Conservation (phyloP, 2,113 vertebrate genomes). For the Apteryx owenii region DNA sequence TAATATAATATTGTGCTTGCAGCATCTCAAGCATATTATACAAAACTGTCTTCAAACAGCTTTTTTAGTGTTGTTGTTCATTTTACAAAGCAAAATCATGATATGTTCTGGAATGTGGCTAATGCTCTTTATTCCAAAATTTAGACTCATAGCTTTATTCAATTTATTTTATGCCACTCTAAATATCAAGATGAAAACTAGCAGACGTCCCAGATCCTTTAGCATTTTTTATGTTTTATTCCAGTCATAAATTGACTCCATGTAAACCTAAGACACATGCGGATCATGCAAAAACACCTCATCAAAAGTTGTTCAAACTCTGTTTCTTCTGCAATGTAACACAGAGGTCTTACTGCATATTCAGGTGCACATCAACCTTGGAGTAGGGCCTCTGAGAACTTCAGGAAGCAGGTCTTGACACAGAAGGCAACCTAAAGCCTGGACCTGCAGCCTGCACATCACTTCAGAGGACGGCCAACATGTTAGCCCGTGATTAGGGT, state of each 20-base stretch:
- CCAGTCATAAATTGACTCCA: background rate
- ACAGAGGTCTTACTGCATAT: rapidly evolving
- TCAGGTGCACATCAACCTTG: background rate
- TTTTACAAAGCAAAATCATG: background rate
- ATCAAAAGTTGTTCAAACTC: background rate
- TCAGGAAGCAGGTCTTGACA: background rate
- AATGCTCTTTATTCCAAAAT: background rate
- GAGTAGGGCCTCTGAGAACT: background rate
- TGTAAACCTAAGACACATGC: background rate
- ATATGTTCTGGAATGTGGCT: background rate
- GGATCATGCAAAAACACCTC: background rate
- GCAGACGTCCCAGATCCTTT: background rate
- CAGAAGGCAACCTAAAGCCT: background rate
- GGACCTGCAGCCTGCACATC: background rate
- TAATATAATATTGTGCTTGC: background rate
- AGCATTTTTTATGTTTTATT: background rate
- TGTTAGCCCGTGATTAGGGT: rapidly evolving
- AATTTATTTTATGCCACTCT: background rate
- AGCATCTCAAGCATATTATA: background rate
- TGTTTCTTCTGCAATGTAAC: background rate
- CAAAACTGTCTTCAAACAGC: background rate
- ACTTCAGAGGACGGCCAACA: background rate
- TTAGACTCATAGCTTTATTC: background rate
- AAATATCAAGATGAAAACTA: background rate
- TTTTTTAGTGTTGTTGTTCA: background rate